These are phyloP conservation scores for Rhinogobius similis DNA, from an alignment of 2,113 vertebrate genomes.

Conservation along the genomic window DNA sequence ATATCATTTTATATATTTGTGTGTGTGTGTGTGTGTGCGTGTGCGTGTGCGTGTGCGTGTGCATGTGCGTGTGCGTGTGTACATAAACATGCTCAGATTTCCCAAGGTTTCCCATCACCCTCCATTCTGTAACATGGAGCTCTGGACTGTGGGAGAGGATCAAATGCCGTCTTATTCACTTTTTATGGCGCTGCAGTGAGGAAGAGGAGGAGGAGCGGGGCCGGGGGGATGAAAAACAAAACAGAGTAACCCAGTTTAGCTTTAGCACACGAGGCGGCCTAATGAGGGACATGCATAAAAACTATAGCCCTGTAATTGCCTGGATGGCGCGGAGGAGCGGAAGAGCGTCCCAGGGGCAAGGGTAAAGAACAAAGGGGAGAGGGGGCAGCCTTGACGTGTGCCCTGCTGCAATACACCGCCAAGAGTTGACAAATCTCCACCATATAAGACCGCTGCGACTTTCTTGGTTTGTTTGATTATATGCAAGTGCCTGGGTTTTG, in stretches of 20 bases:
- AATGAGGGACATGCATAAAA: slow-evolving; percentile 30
- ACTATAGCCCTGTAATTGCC: slow-evolving; percentile 31
- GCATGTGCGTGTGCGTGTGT: too few relatives aligned
- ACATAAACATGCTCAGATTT: too few relatives aligned
- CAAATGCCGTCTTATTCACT: slow-evolving; percentile 55
- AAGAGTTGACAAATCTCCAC: not conserved
- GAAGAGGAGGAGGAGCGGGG: slow-evolving; percentile 20
- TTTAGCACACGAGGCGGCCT: slow-evolving; percentile 25
- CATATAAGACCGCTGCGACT: slow-evolving; percentile 7
- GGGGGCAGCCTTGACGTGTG: not conserved
- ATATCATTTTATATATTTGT: too few relatives aligned
- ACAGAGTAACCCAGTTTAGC: slow-evolving; percentile 53
- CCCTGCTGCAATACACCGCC: not conserved
- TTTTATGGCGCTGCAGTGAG: slow-evolving; percentile 44
- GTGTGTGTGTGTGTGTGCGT: too few relatives aligned
- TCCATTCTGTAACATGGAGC: too few relatives aligned
- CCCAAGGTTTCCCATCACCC: too few relatives aligned
- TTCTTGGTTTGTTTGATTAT: not conserved
- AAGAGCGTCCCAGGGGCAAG: slow-evolving; percentile 23
- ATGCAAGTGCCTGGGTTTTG: not conserved
- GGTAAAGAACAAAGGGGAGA: not conserved
- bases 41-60: too few relatives aligned
- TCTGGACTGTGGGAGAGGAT: slow-evolving; percentile 31
- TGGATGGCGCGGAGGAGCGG: slow-evolving; percentile 9
- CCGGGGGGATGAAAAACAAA: slow-evolving; percentile 22